phyloP scores from a whole-genome alignment of 2,113 vertebrate genomes.

The Thunnus thynnus region DNA sequence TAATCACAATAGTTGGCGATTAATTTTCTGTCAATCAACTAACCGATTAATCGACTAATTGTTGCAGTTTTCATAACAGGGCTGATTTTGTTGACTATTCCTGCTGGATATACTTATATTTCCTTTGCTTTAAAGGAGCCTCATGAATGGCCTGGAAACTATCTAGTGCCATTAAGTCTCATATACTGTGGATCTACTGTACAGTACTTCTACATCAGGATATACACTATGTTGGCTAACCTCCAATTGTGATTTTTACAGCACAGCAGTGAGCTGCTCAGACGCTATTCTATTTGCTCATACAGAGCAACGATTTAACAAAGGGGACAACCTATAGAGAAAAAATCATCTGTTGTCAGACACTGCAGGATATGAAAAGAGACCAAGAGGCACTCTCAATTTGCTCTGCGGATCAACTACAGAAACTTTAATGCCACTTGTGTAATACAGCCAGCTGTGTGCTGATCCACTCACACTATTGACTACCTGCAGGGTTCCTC shows the following conservation, averaged over 20 bases:
- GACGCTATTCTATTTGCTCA: background rate
- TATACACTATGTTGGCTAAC: background rate
- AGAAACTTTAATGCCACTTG: constrained; percentile 35
- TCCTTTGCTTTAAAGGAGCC: too few relatives aligned
- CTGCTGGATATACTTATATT: too few relatives aligned
- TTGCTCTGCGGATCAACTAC: background rate
- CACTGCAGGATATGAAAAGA: background rate
- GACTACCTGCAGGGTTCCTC: constrained; percentile 42
- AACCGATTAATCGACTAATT: too few relatives aligned
- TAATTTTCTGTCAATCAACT: too few relatives aligned
- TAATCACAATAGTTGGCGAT: too few relatives aligned
- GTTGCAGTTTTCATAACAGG: too few relatives aligned
- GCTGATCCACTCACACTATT: constrained; percentile 52
- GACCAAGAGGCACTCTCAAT: background rate
- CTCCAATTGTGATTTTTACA: background rate
- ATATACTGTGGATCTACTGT: too few relatives aligned
- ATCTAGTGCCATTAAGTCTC: too few relatives aligned
- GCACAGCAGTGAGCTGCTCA: background rate
- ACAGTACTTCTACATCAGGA: too few relatives aligned
- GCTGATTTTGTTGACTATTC: too few relatives aligned
- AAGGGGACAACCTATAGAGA: background rate
- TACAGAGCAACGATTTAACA: background rate
- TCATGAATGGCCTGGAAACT: too few relatives aligned
- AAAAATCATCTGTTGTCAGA: constrained; percentile 3
- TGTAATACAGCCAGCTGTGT: constrained; percentile 50